Percentiles rank a stretch among this genome's conserved stretches.
phyloP scores from a whole-genome alignment of 2,888 invertebrate species.

The Hirtodrosophila cameraria region DNA sequence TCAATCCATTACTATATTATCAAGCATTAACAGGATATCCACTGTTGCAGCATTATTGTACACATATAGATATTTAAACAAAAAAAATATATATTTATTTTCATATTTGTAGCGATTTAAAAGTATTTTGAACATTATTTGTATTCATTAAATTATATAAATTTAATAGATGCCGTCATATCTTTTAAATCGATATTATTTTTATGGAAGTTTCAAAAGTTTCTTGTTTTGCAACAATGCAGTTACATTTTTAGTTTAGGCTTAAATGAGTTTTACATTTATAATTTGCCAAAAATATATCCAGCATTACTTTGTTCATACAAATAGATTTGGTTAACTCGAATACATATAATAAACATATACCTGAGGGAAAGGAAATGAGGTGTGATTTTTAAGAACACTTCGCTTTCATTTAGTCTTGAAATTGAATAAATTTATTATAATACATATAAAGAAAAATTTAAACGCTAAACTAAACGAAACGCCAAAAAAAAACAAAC shows the following conservation, averaged over 20 bases:
- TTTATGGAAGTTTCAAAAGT: no score
- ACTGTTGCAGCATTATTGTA: no score
- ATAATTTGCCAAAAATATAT: slow-evolving; percentile 1
- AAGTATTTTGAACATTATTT: no score
- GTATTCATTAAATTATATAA: no score
- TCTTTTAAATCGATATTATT: no score
- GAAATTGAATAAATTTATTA: slow-evolving; percentile 13
- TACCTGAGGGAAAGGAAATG: background rate
- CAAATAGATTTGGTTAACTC: background rate
- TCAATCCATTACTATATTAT: no score
- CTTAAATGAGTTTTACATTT: background rate
- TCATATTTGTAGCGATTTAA: no score
- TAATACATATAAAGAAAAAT: slow-evolving; percentile 27
- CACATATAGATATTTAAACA: no score
- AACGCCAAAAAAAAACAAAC: slow-evolving; percentile 16
- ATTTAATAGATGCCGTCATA: background rate
- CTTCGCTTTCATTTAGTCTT: background rate
- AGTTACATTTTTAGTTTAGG: background rate
- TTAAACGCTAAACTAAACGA: slow-evolving; percentile 18
- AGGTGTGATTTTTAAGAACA: background rate
- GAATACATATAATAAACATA: slow-evolving; percentile 1
- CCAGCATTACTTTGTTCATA: background rate
- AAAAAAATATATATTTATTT: no score
- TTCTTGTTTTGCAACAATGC: no score
- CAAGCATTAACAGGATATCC: no score